Conservation (phyloP, 2,113 vertebrate genomes). For the Isurus oxyrinchus region DNA sequence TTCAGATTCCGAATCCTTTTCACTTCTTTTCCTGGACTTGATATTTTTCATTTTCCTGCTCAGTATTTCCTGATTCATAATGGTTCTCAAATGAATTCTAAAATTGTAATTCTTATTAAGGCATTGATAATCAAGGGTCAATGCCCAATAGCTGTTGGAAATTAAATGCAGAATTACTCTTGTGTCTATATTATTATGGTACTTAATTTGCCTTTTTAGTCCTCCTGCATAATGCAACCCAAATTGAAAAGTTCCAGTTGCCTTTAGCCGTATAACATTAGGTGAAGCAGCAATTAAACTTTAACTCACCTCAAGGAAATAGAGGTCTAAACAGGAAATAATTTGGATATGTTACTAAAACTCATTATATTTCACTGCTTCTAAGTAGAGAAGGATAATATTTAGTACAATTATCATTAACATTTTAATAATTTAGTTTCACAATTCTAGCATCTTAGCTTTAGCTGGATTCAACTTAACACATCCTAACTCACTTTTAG, state of each 20-base stretch:
- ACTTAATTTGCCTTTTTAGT: not conserved
- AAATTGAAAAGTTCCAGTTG: too few relatives aligned
- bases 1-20: not conserved
- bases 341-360: not conserved
- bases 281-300: too few relatives aligned
- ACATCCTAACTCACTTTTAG: not conserved
- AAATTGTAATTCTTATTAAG: not conserved
- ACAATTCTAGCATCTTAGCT: not conserved
- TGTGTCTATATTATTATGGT: not conserved
- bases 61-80: not conserved
- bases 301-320: not conserved
- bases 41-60: not conserved
- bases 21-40: not conserved
- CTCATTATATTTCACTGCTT: not conserved
- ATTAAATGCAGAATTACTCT: not conserved
- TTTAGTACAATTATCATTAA: not conserved
- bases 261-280: too few relatives aligned
- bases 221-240: not conserved
- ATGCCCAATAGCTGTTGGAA: not conserved
- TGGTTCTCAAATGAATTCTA: not conserved
- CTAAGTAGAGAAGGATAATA: not conserved
- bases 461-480: not conserved
- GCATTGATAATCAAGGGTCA: not conserved
- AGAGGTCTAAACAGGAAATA: not conserved
- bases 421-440: not conserved